Conservation (phyloP, 2,888 invertebrate genomes). For the Mylabris sibirica region DNA sequence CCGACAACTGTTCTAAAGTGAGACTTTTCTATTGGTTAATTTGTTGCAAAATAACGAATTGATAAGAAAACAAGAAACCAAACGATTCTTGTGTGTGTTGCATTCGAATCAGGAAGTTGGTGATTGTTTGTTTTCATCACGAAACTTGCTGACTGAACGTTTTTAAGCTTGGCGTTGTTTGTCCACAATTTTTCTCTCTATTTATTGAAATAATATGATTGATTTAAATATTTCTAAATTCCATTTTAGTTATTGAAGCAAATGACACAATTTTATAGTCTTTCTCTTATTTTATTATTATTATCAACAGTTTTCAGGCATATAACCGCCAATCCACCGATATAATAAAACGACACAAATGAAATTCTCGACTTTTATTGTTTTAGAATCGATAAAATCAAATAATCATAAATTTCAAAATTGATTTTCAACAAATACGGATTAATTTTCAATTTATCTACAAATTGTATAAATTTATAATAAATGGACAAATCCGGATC, state of each 20-base stretch:
- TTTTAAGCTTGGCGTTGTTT: no score
- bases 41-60: background rate
- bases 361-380: constrained; percentile 5
- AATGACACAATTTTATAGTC: background rate
- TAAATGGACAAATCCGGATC: background rate
- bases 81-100: background rate
- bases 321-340: background rate
- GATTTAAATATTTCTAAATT: background rate
- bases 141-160: constrained; percentile 20
- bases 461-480: no score
- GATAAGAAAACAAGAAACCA: background rate
- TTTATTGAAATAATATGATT: background rate
- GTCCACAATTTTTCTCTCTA: no score
- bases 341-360: constrained; percentile 5
- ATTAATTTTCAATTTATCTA: background rate
- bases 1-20: no score
- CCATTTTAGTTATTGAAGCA: background rate
- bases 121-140: constrained; percentile 28
- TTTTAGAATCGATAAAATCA: constrained; percentile 3
- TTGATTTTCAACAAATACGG: background rate
- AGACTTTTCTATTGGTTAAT: background rate
- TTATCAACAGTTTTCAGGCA: constrained; percentile 12
- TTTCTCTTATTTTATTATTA: background rate
- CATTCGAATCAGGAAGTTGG: constrained; percentile 22
- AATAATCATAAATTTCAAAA: background rate